These are phyloP conservation scores for Ammodytes dubius DNA, from an alignment of 2,113 vertebrate genomes.

Conservation along the genomic window DNA sequence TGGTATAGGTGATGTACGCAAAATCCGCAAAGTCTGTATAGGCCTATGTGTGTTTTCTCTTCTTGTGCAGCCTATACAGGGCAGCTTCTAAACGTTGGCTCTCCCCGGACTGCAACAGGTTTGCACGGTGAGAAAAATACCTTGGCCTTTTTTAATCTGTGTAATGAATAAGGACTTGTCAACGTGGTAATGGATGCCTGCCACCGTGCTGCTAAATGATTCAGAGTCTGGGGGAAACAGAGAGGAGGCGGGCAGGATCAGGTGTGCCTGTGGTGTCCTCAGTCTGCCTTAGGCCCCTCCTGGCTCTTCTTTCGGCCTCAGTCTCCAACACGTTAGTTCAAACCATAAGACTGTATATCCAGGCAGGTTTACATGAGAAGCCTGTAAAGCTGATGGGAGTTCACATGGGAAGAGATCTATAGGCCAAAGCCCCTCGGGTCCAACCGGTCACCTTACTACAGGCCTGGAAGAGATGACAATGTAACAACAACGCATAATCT, in stretches of 20 bases:
- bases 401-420: constrained; percentile 9
- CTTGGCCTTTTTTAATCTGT: constrained; percentile 89
- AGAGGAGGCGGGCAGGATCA: constrained; percentile 89
- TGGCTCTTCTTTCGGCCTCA: constrained; percentile 75
- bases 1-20: background rate
- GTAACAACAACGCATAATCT: too few relatives aligned
- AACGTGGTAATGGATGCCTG: constrained; percentile 96
- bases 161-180: constrained; percentile 96
- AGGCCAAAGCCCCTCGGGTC: constrained; percentile 20
- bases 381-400: constrained; percentile 16
- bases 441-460: constrained; percentile 16
- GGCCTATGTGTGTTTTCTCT: background rate
- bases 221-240: constrained; percentile 92
- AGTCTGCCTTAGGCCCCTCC: constrained; percentile 41
- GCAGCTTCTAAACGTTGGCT: background rate
- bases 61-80: background rate
- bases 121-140: constrained; percentile 63
- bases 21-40: background rate
- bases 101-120: constrained; percentile 60
- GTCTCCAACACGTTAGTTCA: constrained; percentile 20
- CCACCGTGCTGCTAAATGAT: constrained; percentile 94
- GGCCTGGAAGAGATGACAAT: background rate
- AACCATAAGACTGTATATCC: background rate
- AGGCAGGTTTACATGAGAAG: constrained; percentile 60
- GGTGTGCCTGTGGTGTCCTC: constrained; percentile 87